A percentile compares a stretch with the other conserved stretches of the same genome.
These are phyloP conservation scores for Geophilus truncorum DNA, from an alignment of 2,888 invertebrate species.

Conservation along the genomic window DNA sequence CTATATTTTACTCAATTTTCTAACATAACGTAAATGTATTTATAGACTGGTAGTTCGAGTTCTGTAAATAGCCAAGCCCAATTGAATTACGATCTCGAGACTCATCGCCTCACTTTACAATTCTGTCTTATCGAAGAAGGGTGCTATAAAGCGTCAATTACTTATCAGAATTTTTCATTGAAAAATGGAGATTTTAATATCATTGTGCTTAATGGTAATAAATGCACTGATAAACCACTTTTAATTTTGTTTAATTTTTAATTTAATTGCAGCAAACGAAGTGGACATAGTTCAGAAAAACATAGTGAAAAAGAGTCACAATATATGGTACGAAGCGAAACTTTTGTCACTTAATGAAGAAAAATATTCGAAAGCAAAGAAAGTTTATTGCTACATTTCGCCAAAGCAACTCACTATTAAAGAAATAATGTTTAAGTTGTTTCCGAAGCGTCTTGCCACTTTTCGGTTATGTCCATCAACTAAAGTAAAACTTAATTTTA, in stretches of 20 bases:
- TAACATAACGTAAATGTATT: background rate
- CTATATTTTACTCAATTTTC: background rate
- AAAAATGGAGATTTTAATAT: constrained; percentile 89
- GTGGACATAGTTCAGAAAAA: constrained; percentile 80
- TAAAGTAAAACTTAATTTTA: constrained; percentile 58
- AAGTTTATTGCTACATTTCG: constrained; percentile 83
- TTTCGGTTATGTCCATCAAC: constrained; percentile 91
- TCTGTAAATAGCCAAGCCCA: constrained; percentile 44
- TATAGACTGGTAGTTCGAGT: background rate
- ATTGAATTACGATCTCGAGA: constrained; percentile 70
- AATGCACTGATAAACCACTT: background rate
- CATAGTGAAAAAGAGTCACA: constrained; percentile 75
- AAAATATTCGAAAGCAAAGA: constrained; percentile 67
- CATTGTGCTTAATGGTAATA: constrained; percentile 83
- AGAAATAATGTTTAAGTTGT: constrained; percentile 87
- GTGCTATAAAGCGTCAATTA: constrained; percentile 73
- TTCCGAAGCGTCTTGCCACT: constrained; percentile 83
- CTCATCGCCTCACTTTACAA: constrained; percentile 69
- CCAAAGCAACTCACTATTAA: constrained; percentile 85
- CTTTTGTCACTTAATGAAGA: constrained; percentile 61
- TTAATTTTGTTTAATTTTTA: background rate
- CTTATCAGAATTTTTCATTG: constrained; percentile 66
- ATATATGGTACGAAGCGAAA: constrained; percentile 74
- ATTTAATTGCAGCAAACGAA: constrained; percentile 59
- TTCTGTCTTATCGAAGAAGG: constrained; percentile 74